Evolutionary conservation across 2,113 vertebrate species (phyloP).

Genomic region (Larimichthys crocea): DNA sequence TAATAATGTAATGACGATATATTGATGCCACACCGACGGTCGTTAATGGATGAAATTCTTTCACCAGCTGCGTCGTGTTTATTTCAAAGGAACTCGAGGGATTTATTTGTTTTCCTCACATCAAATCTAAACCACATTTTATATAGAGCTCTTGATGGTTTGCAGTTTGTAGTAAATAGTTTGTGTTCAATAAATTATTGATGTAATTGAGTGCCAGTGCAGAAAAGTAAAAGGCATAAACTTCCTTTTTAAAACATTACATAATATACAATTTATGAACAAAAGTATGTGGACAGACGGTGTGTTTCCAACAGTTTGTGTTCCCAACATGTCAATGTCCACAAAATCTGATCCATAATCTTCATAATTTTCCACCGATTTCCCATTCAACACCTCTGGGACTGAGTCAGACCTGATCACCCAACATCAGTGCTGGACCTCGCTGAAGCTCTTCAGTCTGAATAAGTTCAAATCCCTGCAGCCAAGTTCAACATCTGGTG

Average conservation of each 20-base stretch:
- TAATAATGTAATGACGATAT: not conserved
- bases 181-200: not conserved
- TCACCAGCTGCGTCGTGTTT: constrained; percentile 36
- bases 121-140: constrained; percentile 34
- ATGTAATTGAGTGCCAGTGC: not conserved
- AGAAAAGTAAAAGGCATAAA: not conserved
- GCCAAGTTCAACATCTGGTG: constrained; percentile 1
- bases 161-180: not conserved
- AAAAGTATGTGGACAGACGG: not conserved
- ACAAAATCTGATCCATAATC: not conserved
- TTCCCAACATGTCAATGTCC: not conserved
- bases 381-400: not conserved
- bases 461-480: not conserved
- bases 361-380: not conserved
- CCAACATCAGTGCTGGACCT: not conserved
- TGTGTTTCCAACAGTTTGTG: no score
- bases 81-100: constrained; percentile 15
- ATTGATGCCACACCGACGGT: not conserved
- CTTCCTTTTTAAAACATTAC: not conserved
- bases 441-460: not conserved
- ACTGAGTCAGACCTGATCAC: not conserved
- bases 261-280: not conserved
- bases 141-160: not conserved
- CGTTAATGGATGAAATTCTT: constrained; percentile 10
- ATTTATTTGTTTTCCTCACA: constrained; percentile 10